These are phyloP conservation scores for Ganaspis sp. DNA, from an alignment of 1,140 invertebrate species.

Conservation along the genomic window DNA sequence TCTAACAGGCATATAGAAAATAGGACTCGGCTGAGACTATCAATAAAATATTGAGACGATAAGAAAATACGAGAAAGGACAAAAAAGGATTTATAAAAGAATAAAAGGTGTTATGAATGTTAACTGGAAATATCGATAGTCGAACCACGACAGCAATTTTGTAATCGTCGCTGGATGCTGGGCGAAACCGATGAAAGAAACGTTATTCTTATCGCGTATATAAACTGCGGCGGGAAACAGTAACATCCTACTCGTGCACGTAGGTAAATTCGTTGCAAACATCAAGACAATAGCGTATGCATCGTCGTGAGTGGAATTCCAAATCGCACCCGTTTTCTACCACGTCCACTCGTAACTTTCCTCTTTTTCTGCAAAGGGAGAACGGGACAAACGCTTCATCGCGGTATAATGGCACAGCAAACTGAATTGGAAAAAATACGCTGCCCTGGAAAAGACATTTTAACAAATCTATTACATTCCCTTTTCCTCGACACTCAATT, in stretches of 20 bases:
- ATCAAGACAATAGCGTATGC: conserved; percentile 70
- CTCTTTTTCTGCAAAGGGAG: not conserved
- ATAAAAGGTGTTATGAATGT: not conserved
- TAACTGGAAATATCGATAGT: conserved; percentile 11
- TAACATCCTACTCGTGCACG: conserved; percentile 62
- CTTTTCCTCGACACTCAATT: no score
- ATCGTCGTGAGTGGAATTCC: conserved; percentile 66
- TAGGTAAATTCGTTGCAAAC: conserved; percentile 73
- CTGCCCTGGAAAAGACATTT: not conserved
- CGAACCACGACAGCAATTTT: conserved; percentile 17
- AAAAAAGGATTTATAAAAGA: not conserved
- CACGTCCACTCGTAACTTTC: conserved; percentile 29
- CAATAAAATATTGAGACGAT: not conserved
- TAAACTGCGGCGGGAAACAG: conserved; percentile 56
- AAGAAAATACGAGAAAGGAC: not conserved
- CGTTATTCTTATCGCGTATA: conserved; percentile 63
- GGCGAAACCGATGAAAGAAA: conserved; percentile 48
- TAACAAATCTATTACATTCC: not conserved
- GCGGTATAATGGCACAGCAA: conserved; percentile 5
- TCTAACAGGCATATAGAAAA: not conserved
- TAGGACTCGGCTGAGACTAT: not conserved
- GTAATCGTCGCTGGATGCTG: conserved; percentile 8
- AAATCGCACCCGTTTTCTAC: conserved; percentile 55
- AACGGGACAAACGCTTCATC: conserved; percentile 28
- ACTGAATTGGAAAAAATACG: not conserved